Conservation (phyloP, 2,113 vertebrate genomes). For the Megaleporinus macrocephalus region DNA sequence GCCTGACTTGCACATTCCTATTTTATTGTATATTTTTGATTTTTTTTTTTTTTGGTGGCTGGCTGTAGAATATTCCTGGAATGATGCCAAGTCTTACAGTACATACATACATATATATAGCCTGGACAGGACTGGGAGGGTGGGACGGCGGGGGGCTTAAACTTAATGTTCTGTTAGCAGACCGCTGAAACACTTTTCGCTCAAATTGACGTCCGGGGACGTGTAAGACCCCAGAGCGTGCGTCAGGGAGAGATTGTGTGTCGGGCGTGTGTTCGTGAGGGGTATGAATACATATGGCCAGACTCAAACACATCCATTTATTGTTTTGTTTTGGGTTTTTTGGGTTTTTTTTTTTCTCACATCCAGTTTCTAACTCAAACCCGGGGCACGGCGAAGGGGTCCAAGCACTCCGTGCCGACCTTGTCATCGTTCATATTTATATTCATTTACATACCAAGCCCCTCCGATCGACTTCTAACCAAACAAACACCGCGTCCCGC, state of each 20-base stretch:
- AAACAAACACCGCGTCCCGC: conserved; percentile 39
- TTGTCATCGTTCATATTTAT: conserved; percentile 42
- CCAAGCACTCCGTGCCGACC: background rate
- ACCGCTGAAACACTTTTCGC: conserved; percentile 62
- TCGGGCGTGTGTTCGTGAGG: background rate
- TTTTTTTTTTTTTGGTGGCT: too few species aligned
- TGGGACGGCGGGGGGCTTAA: conserved; percentile 60
- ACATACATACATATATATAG: conserved; percentile 17
- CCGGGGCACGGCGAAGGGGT: background rate
- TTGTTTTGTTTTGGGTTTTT: background rate
- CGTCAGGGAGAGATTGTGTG: background rate
- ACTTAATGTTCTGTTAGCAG: conserved; percentile 73
- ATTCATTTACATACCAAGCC: conserved; percentile 33
- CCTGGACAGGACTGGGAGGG: conserved; percentile 32
- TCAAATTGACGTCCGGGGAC: conserved; percentile 65
- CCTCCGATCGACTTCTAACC: conserved; percentile 26
- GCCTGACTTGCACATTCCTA: conserved; percentile 73
- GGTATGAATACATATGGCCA: conserved; percentile 19
- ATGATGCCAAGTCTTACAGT: conserved; percentile 66
- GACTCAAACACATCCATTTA: background rate
- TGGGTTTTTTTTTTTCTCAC: background rate
- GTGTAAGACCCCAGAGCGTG: conserved; percentile 16
- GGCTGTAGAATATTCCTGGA: conserved; percentile 72
- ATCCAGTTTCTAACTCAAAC: background rate
- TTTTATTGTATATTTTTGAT: too few species aligned